Conservation (phyloP, 1,140 invertebrate species). For the Drosophila sp. region DNA sequence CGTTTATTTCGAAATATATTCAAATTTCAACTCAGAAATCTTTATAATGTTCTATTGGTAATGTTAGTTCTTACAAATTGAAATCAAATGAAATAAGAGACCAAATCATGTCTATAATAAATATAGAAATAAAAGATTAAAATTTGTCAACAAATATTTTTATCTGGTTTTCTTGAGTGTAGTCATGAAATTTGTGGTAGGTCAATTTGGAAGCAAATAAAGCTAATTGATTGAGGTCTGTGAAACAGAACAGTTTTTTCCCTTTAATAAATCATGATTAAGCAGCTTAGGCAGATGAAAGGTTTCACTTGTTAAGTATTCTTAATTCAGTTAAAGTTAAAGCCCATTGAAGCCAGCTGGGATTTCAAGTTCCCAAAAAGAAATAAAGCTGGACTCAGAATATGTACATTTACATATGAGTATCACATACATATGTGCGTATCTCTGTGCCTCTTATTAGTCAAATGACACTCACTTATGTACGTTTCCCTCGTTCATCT, state of each 20-base stretch:
- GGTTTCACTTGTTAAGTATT: not conserved
- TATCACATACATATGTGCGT: not conserved
- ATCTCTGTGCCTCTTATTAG: not conserved
- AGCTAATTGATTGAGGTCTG: not conserved
- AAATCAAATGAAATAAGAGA: too few relatives aligned
- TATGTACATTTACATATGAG: not conserved
- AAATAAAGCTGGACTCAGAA: not conserved
- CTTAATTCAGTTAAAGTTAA: not conserved
- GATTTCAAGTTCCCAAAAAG: not conserved
- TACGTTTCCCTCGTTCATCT: constrained; percentile 15
- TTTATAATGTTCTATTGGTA: too few relatives aligned
- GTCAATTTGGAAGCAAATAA: not conserved
- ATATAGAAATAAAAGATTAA: not conserved
- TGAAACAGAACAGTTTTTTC: not conserved
- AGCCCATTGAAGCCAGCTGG: not conserved
- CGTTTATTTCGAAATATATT: too few relatives aligned
- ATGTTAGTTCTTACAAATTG: too few relatives aligned
- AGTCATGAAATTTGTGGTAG: not conserved
- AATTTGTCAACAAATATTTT: not conserved
- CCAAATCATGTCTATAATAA: too few relatives aligned
- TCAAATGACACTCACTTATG: constrained; percentile 47
- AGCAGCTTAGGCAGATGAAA: not conserved
- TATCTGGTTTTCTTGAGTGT: not conserved
- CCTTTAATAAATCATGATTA: constrained; percentile 10
- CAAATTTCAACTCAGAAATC: too few relatives aligned